These are phyloP conservation scores for Psittacara wagleri DNA, from an alignment of 2,113 vertebrate species.

Conservation along the genomic window DNA sequence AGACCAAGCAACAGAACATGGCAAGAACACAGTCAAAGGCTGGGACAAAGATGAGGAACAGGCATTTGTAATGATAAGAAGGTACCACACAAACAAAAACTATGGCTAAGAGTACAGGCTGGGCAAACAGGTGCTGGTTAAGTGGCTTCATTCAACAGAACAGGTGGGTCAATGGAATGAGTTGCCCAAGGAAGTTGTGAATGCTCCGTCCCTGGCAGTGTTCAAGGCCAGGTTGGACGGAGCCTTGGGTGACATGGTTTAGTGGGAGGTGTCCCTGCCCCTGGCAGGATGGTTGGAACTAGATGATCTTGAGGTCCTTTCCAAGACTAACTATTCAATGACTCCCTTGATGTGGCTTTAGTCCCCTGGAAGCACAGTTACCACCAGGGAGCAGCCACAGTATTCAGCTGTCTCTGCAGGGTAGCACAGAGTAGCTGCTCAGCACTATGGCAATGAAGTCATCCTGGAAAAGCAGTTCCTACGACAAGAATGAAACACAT, in stretches of 20 bases:
- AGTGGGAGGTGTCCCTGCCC: no score
- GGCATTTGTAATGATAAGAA: not conserved
- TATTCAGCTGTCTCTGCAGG: not conserved
- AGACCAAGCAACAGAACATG: not conserved
- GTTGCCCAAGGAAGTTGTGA: no score
- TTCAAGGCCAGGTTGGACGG: no score
- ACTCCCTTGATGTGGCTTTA: not conserved
- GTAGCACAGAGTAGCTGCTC: not conserved
- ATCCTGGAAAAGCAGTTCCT: not conserved
- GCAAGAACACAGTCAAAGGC: not conserved
- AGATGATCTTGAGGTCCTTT: no score
- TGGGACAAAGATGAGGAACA: not conserved
- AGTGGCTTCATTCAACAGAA: not conserved
- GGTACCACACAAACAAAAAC: not conserved
- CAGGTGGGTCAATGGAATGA: not conserved
- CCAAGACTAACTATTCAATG: no score
- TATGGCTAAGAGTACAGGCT: not conserved
- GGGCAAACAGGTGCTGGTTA: not conserved
- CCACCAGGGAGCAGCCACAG: not conserved
- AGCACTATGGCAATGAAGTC: not conserved
- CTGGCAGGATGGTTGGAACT: no score
- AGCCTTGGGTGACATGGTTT: no score
- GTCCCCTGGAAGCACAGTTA: not conserved
- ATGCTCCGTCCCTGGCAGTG: no score
- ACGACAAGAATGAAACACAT: not conserved